Conservation (phyloP, 2,888 invertebrate genomes). For the Rapana venosa region DNA sequence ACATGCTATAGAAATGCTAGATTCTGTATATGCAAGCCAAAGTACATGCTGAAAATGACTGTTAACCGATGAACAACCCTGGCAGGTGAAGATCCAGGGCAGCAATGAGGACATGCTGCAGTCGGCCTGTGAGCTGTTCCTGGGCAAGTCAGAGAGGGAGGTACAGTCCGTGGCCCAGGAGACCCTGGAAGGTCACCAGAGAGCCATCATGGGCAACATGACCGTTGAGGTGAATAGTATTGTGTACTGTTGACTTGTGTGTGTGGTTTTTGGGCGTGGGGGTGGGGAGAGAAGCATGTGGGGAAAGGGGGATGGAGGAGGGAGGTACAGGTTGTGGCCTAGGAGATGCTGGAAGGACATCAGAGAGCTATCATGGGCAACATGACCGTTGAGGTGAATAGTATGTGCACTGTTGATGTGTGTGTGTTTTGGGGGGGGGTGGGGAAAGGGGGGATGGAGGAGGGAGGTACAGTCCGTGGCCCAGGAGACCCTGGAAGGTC, state of each 20-base stretch:
- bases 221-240: slow-evolving; percentile 75
- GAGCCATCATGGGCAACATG: slow-evolving; percentile 80
- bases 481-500: slow-evolving; percentile 79
- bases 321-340: too few species aligned
- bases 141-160: slow-evolving; percentile 77
- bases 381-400: slow-evolving; percentile 78
- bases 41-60: too few species aligned
- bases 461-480: slow-evolving; percentile 76
- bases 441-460: slow-evolving; percentile 71
- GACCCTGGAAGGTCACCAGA: slow-evolving; percentile 79
- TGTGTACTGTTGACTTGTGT: not conserved
- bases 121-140: slow-evolving; percentile 79
- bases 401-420: not conserved
- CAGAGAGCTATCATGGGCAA: slow-evolving; percentile 80
- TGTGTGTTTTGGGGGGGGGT: not conserved
- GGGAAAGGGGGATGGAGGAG: too few species aligned
- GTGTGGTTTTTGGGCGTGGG: too few species aligned
- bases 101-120: slow-evolving; percentile 78
- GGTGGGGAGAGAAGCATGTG: too few species aligned
- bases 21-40: too few species aligned
- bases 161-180: slow-evolving; percentile 77
- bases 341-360: slow-evolving; percentile 76
- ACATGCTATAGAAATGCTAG: too few species aligned
- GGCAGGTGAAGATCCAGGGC: slow-evolving; percentile 78
- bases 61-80: not conserved